These are phyloP conservation scores for Andrena chrysosceles DNA, from an alignment of 2,888 invertebrate species.

Conservation along the genomic window DNA sequence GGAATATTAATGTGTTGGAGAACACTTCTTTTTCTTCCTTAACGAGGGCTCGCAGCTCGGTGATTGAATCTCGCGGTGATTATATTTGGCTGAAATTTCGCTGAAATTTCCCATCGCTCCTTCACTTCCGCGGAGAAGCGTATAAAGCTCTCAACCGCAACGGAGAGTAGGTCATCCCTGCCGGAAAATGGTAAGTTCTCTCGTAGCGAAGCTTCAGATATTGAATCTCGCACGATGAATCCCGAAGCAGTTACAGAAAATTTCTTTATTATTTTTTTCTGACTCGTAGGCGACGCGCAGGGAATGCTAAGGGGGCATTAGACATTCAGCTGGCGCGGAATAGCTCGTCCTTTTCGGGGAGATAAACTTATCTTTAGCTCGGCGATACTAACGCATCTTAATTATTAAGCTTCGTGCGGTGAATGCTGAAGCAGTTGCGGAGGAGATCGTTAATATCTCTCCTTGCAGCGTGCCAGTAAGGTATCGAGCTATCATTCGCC, in stretches of 20 bases:
- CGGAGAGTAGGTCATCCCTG: constrained; percentile 19
- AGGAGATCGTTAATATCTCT: background rate
- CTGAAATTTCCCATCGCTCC: background rate
- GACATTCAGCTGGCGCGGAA: background rate
- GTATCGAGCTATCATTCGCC: background rate
- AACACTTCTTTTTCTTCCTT: background rate
- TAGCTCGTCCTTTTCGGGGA: background rate
- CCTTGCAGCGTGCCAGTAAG: background rate
- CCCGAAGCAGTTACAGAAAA: constrained; percentile 6
- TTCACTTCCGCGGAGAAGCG: background rate
- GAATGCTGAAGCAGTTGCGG: background rate
- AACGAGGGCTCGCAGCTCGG: background rate
- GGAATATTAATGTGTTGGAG: too few relatives aligned
- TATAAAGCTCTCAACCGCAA: background rate
- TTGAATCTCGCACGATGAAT: constrained; percentile 39
- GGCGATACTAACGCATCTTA: background rate
- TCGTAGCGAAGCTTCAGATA: constrained; percentile 11
- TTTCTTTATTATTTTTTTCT: constrained; percentile 16
- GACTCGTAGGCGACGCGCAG: background rate
- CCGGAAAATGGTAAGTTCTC: background rate
- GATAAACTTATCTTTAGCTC: constrained; percentile 7
- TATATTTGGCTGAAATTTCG: background rate
- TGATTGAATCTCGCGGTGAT: constrained; percentile 3
- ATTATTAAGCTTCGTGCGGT: constrained; percentile 17
- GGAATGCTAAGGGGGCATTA: constrained; percentile 15